Conservation (phyloP, 2,113 vertebrate species). For the Setophaga kirtlandii region DNA sequence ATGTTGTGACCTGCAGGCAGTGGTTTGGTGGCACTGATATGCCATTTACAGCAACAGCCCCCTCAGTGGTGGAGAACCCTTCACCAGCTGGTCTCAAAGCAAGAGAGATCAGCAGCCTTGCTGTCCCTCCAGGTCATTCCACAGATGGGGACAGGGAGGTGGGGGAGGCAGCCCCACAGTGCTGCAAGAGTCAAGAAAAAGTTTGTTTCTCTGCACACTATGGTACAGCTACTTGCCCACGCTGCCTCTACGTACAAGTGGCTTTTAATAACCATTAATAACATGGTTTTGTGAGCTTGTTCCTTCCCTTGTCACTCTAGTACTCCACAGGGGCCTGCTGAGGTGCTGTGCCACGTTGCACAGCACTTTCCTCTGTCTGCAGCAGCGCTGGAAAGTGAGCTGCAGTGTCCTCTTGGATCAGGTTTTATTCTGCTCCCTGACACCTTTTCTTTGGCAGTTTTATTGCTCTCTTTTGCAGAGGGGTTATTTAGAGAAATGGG, state of each 20-base stretch:
- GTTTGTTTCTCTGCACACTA: not conserved
- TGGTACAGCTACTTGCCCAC: not conserved
- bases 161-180: not conserved
- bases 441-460: not conserved
- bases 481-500: not conserved
- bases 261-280: not conserved
- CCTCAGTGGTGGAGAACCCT: not conserved
- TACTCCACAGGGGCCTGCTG: accelerated
- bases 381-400: not conserved
- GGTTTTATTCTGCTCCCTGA: not conserved
- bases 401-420: not conserved
- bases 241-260: not conserved
- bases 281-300: not conserved
- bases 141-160: not conserved
- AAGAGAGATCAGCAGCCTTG: not conserved
- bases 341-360: not conserved
- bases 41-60: not conserved
- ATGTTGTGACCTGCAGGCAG: accelerated
- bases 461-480: not conserved
- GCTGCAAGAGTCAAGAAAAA: not conserved
- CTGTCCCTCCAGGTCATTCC: accelerated
- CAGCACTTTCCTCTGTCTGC: accelerated
- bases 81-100: not conserved
- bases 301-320: not conserved
- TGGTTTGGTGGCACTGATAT: not conserved